phyloP scores from a whole-genome alignment of 1,140 invertebrate species.

The Cyrtorhinus lividipennis region DNA sequence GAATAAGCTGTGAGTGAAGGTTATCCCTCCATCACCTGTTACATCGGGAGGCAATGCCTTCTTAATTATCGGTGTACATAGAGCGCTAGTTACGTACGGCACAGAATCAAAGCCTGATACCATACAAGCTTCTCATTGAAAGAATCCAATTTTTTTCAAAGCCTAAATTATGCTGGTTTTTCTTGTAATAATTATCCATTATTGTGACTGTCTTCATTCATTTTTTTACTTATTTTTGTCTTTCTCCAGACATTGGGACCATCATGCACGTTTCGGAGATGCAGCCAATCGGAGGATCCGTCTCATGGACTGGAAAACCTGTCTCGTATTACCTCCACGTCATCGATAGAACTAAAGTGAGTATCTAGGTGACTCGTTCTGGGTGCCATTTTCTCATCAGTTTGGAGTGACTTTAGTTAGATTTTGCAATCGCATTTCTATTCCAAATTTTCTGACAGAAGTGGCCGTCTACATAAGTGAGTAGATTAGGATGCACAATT shows the following conservation, averaged over 20 bases:
- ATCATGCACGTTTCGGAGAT: constrained; percentile 97
- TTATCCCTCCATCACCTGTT: too few relatives aligned
- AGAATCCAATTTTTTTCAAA: too few relatives aligned
- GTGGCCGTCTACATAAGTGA: not conserved
- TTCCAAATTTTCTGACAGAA: not conserved
- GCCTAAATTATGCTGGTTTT: too few relatives aligned
- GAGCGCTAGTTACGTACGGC: too few relatives aligned
- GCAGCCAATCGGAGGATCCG: constrained; percentile 83
- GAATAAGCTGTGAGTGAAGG: too few relatives aligned
- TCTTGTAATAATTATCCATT: too few relatives aligned
- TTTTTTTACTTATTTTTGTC: too few relatives aligned
- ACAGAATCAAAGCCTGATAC: too few relatives aligned
- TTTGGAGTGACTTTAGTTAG: not conserved
- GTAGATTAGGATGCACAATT: constrained; percentile 6
- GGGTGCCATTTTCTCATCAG: not conserved
- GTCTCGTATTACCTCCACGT: constrained; percentile 96
- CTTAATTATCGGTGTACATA: too few relatives aligned
- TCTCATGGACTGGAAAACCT: constrained; percentile 96
- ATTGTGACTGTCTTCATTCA: too few relatives aligned
- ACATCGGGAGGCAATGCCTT: too few relatives aligned
- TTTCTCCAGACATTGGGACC: constrained; percentile 75
- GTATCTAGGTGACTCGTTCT: not conserved
- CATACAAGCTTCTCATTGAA: too few relatives aligned
- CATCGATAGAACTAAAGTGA: constrained; percentile 77
- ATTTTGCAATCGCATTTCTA: not conserved